Conservation (phyloP, 2,888 invertebrate species). For the Drosophila kokeensis region DNA sequence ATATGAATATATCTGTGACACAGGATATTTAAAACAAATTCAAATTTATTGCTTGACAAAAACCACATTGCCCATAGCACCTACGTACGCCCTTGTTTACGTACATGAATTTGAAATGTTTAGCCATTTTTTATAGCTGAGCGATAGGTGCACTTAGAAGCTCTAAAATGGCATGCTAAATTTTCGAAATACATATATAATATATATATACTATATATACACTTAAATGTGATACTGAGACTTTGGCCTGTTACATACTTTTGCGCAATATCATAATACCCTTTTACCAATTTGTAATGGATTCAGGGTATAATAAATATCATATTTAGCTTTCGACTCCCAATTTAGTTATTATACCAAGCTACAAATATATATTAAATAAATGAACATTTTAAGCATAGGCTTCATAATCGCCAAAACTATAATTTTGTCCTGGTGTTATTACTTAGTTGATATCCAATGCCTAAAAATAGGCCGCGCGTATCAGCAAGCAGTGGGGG, state of each 20-base stretch:
- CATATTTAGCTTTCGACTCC: no score
- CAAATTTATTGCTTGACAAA: background rate
- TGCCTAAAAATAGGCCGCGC: constrained; percentile 44
- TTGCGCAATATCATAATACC: background rate
- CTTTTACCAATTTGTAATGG: background rate
- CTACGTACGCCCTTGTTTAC: background rate
- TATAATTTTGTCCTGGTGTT: constrained; percentile 27
- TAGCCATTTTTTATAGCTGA: background rate
- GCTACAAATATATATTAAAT: background rate
- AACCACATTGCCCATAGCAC: background rate
- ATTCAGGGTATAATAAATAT: no score
- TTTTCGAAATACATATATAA: background rate
- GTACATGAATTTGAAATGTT: background rate
- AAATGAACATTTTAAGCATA: background rate
- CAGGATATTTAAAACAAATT: background rate
- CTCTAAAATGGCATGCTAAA: background rate
- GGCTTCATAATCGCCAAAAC: background rate
- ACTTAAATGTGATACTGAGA: background rate
- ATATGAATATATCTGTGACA: background rate
- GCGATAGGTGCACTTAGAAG: background rate
- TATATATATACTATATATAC: no score
- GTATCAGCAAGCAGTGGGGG: constrained; percentile 53
- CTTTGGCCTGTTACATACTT: background rate
- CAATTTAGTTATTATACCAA: background rate
- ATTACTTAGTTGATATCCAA: constrained; percentile 1